phyloP scores from a whole-genome alignment of 2,113 vertebrate genomes.

The Chascanopsetta lugubris region DNA sequence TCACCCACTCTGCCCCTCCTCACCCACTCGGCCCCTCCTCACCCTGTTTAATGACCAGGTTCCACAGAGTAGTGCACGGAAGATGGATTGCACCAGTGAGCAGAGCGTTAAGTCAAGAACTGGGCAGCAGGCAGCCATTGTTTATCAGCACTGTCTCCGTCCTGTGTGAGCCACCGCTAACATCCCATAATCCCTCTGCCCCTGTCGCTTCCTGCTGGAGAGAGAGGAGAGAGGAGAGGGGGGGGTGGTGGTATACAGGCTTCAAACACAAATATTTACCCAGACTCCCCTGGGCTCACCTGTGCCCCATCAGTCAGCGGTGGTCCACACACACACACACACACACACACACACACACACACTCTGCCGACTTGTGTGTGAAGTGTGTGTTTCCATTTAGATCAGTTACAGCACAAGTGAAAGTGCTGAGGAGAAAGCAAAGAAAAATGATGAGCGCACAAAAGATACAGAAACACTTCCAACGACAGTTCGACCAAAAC shows the following conservation, averaged over 20 bases:
- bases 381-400: conserved; percentile 2
- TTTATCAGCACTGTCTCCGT: conserved; percentile 44
- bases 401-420: not conserved
- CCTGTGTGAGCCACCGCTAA: conserved; percentile 15
- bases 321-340: not conserved
- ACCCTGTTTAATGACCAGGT: conserved; percentile 31
- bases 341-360: not conserved
- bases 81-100: conserved; percentile 53
- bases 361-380: not conserved
- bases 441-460: not conserved
- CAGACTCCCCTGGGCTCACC: conserved; percentile 65
- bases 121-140: conserved; percentile 22
- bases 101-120: conserved; percentile 36
- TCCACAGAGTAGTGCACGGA: conserved; percentile 40
- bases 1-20: conserved; percentile 34
- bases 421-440: not conserved
- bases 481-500: not conserved
- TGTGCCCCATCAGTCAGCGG: conserved; percentile 64
- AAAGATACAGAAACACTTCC: too few species aligned
- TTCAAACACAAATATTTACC: conserved; percentile 73
- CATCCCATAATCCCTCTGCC: conserved; percentile 34
- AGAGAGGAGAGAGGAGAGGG: too few species aligned
- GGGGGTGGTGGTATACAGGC: too few species aligned
- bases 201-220: conserved; percentile 49
- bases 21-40: conserved; percentile 40